Conservation (phyloP, 2,888 invertebrate species). For the Zygogramma bicolorata region DNA sequence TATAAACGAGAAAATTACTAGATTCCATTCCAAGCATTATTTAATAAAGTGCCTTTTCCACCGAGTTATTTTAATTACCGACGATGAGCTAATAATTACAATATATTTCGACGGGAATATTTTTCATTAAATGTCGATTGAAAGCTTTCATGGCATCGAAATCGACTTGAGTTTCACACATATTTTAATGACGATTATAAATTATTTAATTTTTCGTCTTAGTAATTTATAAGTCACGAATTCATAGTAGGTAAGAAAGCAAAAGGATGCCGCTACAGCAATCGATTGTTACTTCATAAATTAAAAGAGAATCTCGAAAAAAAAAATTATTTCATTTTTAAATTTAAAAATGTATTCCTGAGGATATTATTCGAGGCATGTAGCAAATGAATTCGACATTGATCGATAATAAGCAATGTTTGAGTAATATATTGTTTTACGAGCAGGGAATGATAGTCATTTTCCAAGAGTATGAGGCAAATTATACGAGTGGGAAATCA, state of each 20-base stretch:
- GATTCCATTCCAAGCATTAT: background rate
- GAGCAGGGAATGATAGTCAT: too few relatives aligned
- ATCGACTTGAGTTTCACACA: background rate
- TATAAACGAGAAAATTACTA: conserved; percentile 12
- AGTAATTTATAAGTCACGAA: background rate
- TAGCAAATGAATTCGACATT: too few relatives aligned
- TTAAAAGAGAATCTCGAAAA: too few relatives aligned
- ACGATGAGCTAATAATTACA: conserved; percentile 6
- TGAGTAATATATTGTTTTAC: too few relatives aligned
- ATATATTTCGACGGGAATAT: background rate
- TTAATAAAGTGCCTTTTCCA: background rate
- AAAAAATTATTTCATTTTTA: too few relatives aligned
- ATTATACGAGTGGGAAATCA: too few relatives aligned
- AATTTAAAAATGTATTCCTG: too few relatives aligned
- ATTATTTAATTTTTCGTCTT: background rate
- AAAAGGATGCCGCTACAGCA: background rate
- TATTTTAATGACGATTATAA: background rate
- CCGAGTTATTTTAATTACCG: conserved; percentile 4
- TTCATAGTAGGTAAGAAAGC: background rate
- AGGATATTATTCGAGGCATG: too few relatives aligned
- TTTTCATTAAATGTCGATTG: background rate
- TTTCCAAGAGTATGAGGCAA: too few relatives aligned
- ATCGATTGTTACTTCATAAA: too few relatives aligned
- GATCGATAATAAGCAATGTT: too few relatives aligned
- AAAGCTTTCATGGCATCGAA: background rate